Percentiles rank a stretch among this genome's conserved stretches.
Conservation (phyloP, 1,140 invertebrate genomes). For the Delia radicum region DNA sequence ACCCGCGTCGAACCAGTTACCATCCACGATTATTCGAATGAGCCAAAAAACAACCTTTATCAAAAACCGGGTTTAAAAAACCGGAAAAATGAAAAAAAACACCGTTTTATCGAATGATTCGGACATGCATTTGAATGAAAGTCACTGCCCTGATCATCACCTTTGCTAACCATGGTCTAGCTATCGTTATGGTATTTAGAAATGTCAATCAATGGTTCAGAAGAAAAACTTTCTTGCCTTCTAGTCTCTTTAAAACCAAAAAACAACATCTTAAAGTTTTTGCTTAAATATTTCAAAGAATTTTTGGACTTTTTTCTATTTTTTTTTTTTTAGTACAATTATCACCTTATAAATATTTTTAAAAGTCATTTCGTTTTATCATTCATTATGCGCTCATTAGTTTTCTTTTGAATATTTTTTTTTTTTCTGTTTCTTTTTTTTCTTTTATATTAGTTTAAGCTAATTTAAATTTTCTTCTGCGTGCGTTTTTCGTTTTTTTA, state of each 20-base stretch:
- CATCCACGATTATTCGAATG: too few relatives aligned
- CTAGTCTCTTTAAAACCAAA: too few relatives aligned
- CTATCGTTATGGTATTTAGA: not conserved
- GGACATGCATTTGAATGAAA: too few relatives aligned
- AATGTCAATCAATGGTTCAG: not conserved
- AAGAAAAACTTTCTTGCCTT: not conserved
- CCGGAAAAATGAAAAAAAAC: too few relatives aligned
- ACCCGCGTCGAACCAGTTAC: too few relatives aligned
- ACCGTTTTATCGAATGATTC: too few relatives aligned
- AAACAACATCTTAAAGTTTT: not conserved
- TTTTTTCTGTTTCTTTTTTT: not conserved
- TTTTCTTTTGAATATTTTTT: too few relatives aligned
- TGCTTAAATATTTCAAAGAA: not conserved
- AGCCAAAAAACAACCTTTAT: too few relatives aligned
- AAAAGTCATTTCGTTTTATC: not conserved
- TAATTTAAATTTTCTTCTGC: not conserved
- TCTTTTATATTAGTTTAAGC: not conserved
- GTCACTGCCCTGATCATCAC: too few relatives aligned
- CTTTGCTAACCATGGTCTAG: too few relatives aligned
- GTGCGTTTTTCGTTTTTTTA: not conserved
- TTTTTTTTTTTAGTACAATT: constrained; percentile 5
- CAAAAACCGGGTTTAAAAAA: too few relatives aligned
- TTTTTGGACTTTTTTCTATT: not conserved
- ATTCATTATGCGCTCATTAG: constrained; percentile 14
- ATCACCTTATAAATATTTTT: constrained; percentile 8